Evolutionary conservation across 1,140 invertebrate species (phyloP), one percentile per base, ranked within the genome.

Genomic region (Polyergus mexicanus): DNA sequence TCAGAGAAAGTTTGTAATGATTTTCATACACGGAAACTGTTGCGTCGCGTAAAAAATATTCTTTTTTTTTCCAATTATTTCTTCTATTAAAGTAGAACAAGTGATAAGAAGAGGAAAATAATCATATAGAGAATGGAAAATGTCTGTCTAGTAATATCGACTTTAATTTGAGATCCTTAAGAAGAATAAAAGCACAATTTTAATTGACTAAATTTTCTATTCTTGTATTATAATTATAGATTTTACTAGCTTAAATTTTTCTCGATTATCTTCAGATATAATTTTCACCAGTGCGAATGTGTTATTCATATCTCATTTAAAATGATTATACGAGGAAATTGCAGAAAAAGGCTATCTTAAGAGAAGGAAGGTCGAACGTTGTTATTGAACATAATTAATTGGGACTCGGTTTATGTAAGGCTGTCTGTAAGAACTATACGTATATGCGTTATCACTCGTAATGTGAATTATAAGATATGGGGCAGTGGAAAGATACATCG

Each of bases 321-420:
- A 35, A 60, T 38, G 58, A 74, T 38, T 74, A 54, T 25, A 35
- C 32, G 58, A 74, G 58, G 25, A 58, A 74, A 25, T 75, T 11
- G 13, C 35, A 41, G 54, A 16, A n/a, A 75, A 60, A 75, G 22
- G 38, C 35, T 41, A 16, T 56, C 25, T 60, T n/a, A 32, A 32
- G 58, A 32, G 54, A 8, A 75, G 16, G 22, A 75, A 75, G 38
- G 22, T 75, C 54, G 22, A 75, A 41, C 19, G 47, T 8, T 56
- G 28, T 74, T 75, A 13, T 4, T 41, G 16, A 13, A 35, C 35
- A 25, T 60, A 75, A 75, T 13, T 75, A 75, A 60, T 75, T 75
- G 22, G 22, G 35, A 60, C 58, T 22, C n/a, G 16, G 32, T 32
- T 75, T 75, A 60, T 19, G 54, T 60, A 75, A 75, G 13, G 5